Evolutionary conservation across 2,888 invertebrate genomes (phyloP), one percentile per base, ranked within the genome.

Genomic region (Nomada lathburiana): DNA sequence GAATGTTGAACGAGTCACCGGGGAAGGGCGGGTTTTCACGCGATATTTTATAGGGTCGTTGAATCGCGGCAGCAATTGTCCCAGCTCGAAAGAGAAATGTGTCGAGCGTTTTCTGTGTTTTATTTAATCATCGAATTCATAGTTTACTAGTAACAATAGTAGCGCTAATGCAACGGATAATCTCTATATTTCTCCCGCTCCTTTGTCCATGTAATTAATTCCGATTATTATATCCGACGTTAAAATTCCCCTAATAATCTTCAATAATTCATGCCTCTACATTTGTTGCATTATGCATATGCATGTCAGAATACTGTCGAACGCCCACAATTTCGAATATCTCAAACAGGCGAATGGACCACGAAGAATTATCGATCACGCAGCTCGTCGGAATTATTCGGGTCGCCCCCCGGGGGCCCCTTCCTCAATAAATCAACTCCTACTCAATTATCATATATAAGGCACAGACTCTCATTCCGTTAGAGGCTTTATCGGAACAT

Each of bases 331-430:
- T 16, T 59, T 55, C 42, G 68, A 55, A 57, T 55, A 55, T 16
- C 55, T 4, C 36, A 4, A n/a, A 23, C n/a, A 29, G 36, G 60
- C 29, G 11, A 70, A 47, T 16, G 47, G 44, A n/a, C 29, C 26
- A 3, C 18, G 36, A 36, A 36, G 36, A 36, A 36, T 47, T 9
- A 55, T 10, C 55, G 23, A 20, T 20, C 18, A 23, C 11, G 11
- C 42, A 5, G 23, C 69, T n/a, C 26, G 47, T 70, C 69, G 29
- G 57, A 59, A 4, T n/a, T n/a, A 70, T 70, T 16, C 50, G 23
- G 50, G 62, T 62, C 62, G 20, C 18, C 36, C 18, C 50, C 29
- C n/a, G n/a, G n/a, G 2, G 3, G 16, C 18, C 16, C 20, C 7
- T 20, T 44, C 13, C n/a, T n/a, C 60, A 13, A 20, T n/a, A 10